Percentiles rank a stretch among this genome's conserved stretches.
Conservation (phyloP, 2,797 vertebrate species). For the Danio aesculapii region DNA sequence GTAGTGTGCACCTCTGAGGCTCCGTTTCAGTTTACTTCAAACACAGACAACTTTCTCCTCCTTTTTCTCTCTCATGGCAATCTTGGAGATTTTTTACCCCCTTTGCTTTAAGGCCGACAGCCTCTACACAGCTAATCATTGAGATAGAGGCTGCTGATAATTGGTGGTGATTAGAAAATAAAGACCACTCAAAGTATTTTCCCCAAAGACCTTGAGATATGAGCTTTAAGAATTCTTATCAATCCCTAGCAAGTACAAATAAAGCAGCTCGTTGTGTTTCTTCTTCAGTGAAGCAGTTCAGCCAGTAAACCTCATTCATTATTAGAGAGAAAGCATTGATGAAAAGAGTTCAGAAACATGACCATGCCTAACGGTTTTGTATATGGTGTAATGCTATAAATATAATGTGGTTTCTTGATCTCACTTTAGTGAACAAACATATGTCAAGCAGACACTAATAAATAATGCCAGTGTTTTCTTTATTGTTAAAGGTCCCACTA, state of each 20-base stretch:
- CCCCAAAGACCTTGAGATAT: constrained; percentile 29
- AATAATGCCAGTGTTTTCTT: too few relatives aligned
- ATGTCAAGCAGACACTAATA: too few relatives aligned
- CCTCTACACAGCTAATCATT: constrained; percentile 4
- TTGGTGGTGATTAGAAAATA: constrained; percentile 16
- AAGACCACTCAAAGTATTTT: constrained; percentile 11
- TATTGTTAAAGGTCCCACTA: too few relatives aligned
- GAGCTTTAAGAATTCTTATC: constrained; percentile 7
- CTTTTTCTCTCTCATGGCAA: neutral
- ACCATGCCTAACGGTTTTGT: neutral
- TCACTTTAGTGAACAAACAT: too few relatives aligned
- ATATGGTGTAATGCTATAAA: neutral
- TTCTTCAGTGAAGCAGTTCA: constrained; percentile 1
- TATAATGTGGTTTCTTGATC: neutral
- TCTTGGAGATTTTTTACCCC: neutral
- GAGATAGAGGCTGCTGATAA: neutral
- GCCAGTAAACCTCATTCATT: neutral
- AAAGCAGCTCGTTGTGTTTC: constrained; percentile 1
- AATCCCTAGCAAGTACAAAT: neutral
- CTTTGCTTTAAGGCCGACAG: neutral
- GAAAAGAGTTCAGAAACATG: neutral
- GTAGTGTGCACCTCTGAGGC: neutral
- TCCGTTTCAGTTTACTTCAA: neutral
- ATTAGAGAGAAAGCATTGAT: neutral
- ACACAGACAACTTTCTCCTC: neutral